Evolutionary conservation across 1,140 invertebrate genomes (phyloP), one percentile per base, ranked within the genome.

Genomic region (Lepidostoma basale): DNA sequence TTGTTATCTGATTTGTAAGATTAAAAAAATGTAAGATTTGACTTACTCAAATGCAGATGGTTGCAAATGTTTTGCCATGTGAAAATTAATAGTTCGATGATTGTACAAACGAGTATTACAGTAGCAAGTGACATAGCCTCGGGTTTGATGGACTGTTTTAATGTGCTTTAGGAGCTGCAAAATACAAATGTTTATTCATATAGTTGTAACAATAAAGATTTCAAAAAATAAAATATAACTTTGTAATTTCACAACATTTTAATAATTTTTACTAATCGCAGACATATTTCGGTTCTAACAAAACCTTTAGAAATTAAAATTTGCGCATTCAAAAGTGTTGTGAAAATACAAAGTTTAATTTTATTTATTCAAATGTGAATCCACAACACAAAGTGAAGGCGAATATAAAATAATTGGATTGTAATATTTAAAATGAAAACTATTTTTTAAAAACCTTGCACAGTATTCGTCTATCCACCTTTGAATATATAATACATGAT

Each of bases 31-130:
- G 18, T 25, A 67, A 45, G 9, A 10, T 44, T 58, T 26, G 23
- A 65, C 26, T 54, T 65, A 71, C 69, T 71, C 59, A 64, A 71
- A 71, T 42, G 69, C 69, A 23, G 65, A 64, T 30, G 69, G 69
- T 42, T 71, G 69, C 10, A 71, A 20, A 42, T 71, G 69, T 26
- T 42, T 58, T 62, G 64, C 69, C 69, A 71, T 71, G 16, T 71
- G 69, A 18, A 67, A 14, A 33, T 67, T 63, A 25, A 71, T 68
- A 14, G 64, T 44, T 2, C 65, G 47, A 42, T 68, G 49, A 33
- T 71, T 47, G 59, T 49, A 58, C 39, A 71, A 59, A 23, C 36
- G 59, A 47, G 42, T 56, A 40, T 68, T 64, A 33, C 69, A 71
- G n/a, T n/a, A n/a, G 59, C 69, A 71, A 45, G 49, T 59, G 9